phyloP scores from a whole-genome alignment of 2,888 invertebrate species.

The Ophion ellenae region DNA sequence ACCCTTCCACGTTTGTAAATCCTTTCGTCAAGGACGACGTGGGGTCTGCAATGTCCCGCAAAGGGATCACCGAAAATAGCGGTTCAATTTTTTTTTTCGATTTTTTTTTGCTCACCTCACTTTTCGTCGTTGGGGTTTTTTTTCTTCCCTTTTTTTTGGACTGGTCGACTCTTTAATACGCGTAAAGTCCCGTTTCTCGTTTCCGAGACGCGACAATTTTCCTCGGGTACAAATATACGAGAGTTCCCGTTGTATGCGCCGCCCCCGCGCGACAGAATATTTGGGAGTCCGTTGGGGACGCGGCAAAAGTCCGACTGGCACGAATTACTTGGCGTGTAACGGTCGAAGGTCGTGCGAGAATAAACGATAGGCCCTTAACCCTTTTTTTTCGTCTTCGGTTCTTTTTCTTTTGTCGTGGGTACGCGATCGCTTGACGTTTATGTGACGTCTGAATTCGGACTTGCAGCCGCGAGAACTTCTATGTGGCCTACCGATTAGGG shows the following conservation, averaged over 20 bases:
- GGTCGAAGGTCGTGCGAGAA: conserved; percentile 65
- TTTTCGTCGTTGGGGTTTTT: too few relatives aligned
- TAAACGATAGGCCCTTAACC: conserved; percentile 43
- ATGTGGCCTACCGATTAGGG: too few relatives aligned
- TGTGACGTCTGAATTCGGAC: neutral
- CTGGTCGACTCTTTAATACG: too few relatives aligned
- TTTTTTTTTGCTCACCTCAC: conserved; percentile 61
- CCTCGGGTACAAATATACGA: conserved; percentile 37
- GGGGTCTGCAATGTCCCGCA: conserved; percentile 60
- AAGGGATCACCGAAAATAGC: conserved; percentile 73
- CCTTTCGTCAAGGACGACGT: conserved; percentile 68
- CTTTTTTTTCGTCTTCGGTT: conserved; percentile 37
- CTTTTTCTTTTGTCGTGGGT: neutral
- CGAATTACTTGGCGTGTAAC: conserved; percentile 68
- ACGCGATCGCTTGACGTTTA: neutral
- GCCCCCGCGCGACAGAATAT: conserved; percentile 12
- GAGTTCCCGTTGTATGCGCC: conserved; percentile 58
- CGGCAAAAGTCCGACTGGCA: conserved; percentile 64
- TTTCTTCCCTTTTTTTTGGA: too few relatives aligned
- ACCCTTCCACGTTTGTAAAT: conserved; percentile 7
- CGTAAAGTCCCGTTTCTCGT: conserved; percentile 74
- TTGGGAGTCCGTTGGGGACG: neutral
- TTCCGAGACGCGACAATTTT: conserved; percentile 50
- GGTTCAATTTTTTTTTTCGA: conserved; percentile 69
- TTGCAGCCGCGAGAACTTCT: too few relatives aligned